These are phyloP conservation scores for Calephelis nemesis DNA, from an alignment of 1,140 invertebrate species.

Conservation along the genomic window DNA sequence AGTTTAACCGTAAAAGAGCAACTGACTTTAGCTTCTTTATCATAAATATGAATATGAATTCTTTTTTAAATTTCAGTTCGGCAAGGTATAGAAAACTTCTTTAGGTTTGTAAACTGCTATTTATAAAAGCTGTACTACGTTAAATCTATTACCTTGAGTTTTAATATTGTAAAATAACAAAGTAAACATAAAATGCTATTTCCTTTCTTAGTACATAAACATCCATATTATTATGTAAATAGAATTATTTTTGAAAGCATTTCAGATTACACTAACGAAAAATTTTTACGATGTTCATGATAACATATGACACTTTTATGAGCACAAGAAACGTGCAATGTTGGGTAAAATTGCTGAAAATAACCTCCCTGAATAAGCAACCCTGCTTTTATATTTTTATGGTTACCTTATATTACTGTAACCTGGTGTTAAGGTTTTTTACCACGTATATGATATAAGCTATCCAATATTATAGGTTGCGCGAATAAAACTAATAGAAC, in stretches of 20 bases:
- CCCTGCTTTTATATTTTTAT: slow-evolving; percentile 1
- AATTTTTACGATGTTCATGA: slow-evolving; percentile 1
- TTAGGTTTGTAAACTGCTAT: too few relatives aligned
- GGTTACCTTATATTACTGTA: background rate
- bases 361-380: background rate
- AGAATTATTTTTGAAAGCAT: slow-evolving; percentile 6
- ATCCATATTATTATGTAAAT: slow-evolving; percentile 5
- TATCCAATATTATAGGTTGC: too few relatives aligned
- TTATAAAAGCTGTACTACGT: background rate
- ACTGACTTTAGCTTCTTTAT: too few relatives aligned
- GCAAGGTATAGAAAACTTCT: background rate
- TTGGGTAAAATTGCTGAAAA: background rate
- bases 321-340: slow-evolving; percentile 7
- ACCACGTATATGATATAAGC: too few relatives aligned
- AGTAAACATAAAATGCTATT: background rate
- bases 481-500: too few relatives aligned
- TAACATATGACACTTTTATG: slow-evolving; percentile 7
- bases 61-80: background rate
- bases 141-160: too few relatives aligned
- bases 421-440: background rate
- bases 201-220: background rate
- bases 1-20: too few relatives aligned
- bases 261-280: slow-evolving; percentile 12
- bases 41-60: too few relatives aligned
- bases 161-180: background rate